Evolutionary conservation across 1,140 invertebrate species (phyloP), one percentile per base, ranked within the genome.

Genomic region (Tetramorium parvispinum): DNA sequence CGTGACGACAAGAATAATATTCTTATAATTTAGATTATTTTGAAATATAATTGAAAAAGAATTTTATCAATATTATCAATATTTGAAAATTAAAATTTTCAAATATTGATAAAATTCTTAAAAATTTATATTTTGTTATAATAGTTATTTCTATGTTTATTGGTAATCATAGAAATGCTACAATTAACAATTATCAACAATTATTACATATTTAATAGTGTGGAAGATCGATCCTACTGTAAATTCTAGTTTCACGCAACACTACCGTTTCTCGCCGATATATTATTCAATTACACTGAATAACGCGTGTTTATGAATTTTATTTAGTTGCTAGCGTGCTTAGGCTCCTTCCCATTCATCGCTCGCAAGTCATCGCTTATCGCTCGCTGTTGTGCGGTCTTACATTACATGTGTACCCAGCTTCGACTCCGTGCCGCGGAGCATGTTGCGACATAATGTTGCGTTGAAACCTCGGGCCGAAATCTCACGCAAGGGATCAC

Each of bases 401-500:
- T 82, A 85, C 21, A 66, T 82, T 82, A 85, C 32, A 81, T 49
- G 32, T 43, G 79, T 82, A 82, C 51, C 21, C 5, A 51, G 13
- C 18, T 66, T 66, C 59, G 27, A 68, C 27, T 81, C 49, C 55
- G 46, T 85, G 32, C 21, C 65, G 57, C 61, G 70, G 24, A 21
- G 24, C 88, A 66, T 86, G 91, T 82, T 79, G 70, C 21, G 27
- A 51, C 76, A 57, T 76, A 76, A 82, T 37, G 59, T 85, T 76
- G 63, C 78, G 78, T 71, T 21, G 51, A 71, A 82, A 71, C 24
- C 66, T 27, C 66, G 51, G 16, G 0, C 27, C 55, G 76, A 85
- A 93, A 93, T 93, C 91, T 93, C 91, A 92, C 92, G 92, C 92
- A 87, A 92, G 32, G 55, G 77, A 92, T 92, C 91, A 78, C 87